Evolutionary conservation across 2,113 vertebrate genomes (phyloP).

Genomic region (Melanerpes aurifrons): DNA sequence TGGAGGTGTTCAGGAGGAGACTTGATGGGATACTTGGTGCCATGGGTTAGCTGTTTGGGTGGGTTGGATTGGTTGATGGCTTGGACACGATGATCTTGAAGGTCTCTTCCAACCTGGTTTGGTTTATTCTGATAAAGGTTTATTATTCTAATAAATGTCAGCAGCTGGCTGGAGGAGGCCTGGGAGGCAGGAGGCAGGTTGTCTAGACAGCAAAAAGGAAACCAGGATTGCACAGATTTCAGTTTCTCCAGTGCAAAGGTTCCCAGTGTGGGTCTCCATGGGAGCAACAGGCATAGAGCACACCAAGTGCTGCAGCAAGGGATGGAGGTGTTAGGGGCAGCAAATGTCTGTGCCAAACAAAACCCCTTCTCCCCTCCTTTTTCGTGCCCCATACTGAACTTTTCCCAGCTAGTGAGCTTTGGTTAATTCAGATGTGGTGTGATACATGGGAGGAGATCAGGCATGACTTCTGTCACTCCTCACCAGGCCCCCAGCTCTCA

Average conservation of each 20-base stretch:
- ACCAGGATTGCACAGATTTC: slow-evolving; percentile 31
- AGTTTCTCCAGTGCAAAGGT: neutral
- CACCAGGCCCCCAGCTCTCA: neutral
- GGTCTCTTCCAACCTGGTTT: too few relatives aligned
- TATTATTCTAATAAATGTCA: too few relatives aligned
- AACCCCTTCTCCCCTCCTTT: neutral
- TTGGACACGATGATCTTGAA: too few relatives aligned
- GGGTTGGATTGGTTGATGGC: too few relatives aligned
- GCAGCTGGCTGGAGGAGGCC: slow-evolving; percentile 67
- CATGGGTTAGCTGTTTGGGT: too few relatives aligned
- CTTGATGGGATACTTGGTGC: too few relatives aligned
- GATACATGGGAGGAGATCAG: neutral
- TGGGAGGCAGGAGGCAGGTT: slow-evolving; percentile 82
- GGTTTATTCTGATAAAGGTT: too few relatives aligned
- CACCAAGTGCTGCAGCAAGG: neutral
- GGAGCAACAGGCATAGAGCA: neutral
- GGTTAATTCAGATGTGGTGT: neutral
- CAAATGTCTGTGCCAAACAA: neutral
- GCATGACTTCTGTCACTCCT: neutral
- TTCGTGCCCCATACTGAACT: neutral
- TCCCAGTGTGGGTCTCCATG: neutral
- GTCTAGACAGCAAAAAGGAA: slow-evolving; percentile 66
- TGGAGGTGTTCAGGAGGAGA: too few relatives aligned
- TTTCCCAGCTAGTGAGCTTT: neutral
- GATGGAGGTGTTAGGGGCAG: neutral